Conservation (phyloP, 2,888 invertebrate species). For the Timema cristinae region DNA sequence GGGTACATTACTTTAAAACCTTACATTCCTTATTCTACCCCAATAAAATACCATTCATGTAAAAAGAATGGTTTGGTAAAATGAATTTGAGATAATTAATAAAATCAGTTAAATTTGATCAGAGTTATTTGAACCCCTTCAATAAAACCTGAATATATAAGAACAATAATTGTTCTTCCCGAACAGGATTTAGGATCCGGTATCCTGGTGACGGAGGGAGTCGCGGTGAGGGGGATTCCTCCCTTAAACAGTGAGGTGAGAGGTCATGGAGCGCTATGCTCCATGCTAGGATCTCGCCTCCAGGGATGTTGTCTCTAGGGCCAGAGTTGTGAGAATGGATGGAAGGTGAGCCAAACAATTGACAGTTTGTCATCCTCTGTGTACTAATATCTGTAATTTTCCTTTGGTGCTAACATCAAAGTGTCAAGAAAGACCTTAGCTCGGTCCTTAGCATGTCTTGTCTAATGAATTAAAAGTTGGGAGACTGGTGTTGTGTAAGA, state of each 20-base stretch:
- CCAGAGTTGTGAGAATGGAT: constrained; percentile 57
- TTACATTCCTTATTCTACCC: too few species aligned
- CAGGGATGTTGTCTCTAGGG: constrained; percentile 59
- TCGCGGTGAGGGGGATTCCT: constrained; percentile 59
- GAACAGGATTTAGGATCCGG: constrained; percentile 55
- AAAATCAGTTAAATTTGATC: too few species aligned
- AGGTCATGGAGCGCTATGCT: constrained; percentile 58
- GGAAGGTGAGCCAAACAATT: constrained; percentile 37
- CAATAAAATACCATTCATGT: too few species aligned
- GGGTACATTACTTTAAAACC: too few species aligned
- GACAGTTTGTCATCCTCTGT: too few species aligned
- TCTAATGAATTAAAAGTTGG: too few species aligned
- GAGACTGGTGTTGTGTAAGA: too few species aligned
- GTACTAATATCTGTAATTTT: not conserved
- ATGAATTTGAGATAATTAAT: too few species aligned
- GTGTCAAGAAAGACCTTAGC: not conserved
- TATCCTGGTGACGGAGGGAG: constrained; percentile 59
- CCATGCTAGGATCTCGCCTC: constrained; percentile 60
- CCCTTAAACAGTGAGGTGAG: constrained; percentile 56
- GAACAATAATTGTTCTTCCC: not conserved
- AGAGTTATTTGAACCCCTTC: too few species aligned
- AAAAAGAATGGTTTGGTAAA: too few species aligned
- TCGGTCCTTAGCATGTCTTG: too few species aligned
- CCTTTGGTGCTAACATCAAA: not conserved
- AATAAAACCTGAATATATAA: too few species aligned